These are phyloP conservation scores for Nomia melanderi DNA, from an alignment of 1,140 invertebrate species.

Conservation along the genomic window DNA sequence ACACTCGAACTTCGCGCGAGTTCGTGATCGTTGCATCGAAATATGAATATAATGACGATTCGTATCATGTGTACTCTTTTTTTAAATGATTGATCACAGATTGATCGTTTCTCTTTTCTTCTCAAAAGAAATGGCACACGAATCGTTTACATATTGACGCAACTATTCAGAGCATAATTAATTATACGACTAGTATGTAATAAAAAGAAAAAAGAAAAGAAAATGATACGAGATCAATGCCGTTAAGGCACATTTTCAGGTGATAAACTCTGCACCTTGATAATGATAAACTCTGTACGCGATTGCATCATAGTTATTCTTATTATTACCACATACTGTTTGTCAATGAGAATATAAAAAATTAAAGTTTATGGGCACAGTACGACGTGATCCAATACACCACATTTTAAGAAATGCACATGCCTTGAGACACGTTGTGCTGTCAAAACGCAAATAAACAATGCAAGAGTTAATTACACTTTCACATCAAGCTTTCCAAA, in stretches of 20 bases:
- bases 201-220: background rate
- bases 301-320: background rate
- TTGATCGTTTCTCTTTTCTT: background rate
- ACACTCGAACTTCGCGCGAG: background rate
- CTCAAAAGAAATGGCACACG: background rate
- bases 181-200: background rate
- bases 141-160: background rate
- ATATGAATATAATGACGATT: background rate
- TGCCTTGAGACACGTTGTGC: background rate
- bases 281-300: conserved; percentile 6
- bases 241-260: background rate
- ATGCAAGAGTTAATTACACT: background rate
- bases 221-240: background rate
- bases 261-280: conserved; percentile 2
- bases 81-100: background rate
- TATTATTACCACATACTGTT: conserved; percentile 20
- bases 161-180: background rate
- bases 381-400: background rate
- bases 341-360: conserved; percentile 25
- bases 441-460: conserved; percentile 14
- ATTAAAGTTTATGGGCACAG: background rate
- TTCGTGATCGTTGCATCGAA: background rate
- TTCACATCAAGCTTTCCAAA: conserved; percentile 89
- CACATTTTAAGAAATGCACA: background rate
- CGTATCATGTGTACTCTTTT: background rate